phyloP scores from a whole-genome alignment of 2,888 invertebrate genomes.

The Thymelicus sylvestris region DNA sequence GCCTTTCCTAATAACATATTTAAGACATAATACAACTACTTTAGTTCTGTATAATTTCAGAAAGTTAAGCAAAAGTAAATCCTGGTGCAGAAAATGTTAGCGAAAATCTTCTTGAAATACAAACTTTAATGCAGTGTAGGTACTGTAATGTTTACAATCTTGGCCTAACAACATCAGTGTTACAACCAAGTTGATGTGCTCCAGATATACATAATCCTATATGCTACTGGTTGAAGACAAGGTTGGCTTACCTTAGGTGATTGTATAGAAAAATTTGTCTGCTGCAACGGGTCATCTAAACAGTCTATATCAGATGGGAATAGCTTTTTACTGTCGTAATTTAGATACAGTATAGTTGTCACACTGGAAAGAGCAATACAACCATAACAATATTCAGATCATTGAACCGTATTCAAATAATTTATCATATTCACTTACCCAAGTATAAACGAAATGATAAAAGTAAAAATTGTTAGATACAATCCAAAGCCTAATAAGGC shows the following conservation, averaged over 20 bases:
- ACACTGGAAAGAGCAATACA: slow-evolving; percentile 56
- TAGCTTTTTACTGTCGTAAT: slow-evolving; percentile 70
- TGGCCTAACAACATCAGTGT: too few species aligned
- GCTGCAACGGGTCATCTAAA: slow-evolving; percentile 78
- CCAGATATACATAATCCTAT: too few species aligned
- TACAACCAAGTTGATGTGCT: too few species aligned
- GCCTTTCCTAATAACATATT: too few species aligned
- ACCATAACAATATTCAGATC: slow-evolving; percentile 4
- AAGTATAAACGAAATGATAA: slow-evolving; percentile 70
- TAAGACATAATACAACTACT: too few species aligned
- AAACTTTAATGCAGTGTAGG: too few species aligned
- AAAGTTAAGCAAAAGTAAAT: too few species aligned
- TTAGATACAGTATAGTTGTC: slow-evolving; percentile 69
- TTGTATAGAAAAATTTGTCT: slow-evolving; percentile 72
- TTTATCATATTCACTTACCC: slow-evolving; percentile 64
- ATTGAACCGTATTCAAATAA: slow-evolving; percentile 2
- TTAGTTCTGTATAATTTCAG: too few species aligned
- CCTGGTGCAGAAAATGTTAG: too few species aligned
- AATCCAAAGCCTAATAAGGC: slow-evolving; percentile 73
- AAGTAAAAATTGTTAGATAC: slow-evolving; percentile 68
- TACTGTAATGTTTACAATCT: too few species aligned
- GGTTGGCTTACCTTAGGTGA: slow-evolving; percentile 62
- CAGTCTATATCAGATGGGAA: slow-evolving; percentile 71
- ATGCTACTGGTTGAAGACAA: too few species aligned
- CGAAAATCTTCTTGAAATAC: too few species aligned